Percentiles rank a stretch among this genome's conserved stretches.
phyloP scores from a whole-genome alignment of 1,140 invertebrate genomes.

The Sycophaga agraensis region DNA sequence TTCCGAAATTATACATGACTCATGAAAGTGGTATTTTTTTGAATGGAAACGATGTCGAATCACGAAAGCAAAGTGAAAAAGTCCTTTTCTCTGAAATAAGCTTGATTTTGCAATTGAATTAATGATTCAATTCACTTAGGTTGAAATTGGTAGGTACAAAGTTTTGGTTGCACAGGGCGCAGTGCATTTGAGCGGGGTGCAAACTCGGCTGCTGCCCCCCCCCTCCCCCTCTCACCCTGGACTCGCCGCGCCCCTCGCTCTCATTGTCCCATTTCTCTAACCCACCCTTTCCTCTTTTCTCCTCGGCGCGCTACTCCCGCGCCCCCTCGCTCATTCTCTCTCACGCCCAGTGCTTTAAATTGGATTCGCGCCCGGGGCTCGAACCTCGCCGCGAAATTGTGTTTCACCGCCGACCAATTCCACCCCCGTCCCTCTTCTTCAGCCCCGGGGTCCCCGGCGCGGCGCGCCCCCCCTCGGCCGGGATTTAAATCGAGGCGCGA shows the following conservation, averaged over 20 bases:
- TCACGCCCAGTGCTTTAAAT: slow-evolving; percentile 38
- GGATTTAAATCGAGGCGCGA: slow-evolving; percentile 44
- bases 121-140: slow-evolving; percentile 37
- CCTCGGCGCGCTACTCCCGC: not conserved
- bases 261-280: not conserved
- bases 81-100: too few species aligned
- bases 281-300: not conserved
- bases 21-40: too few species aligned
- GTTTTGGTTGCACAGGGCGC: slow-evolving; percentile 25
- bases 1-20: too few species aligned
- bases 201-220: slow-evolving; percentile 2
- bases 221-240: not conserved
- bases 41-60: too few species aligned
- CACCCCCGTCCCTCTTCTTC: slow-evolving; percentile 1
- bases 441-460: not conserved
- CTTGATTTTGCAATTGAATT: slow-evolving; percentile 35
- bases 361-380: slow-evolving; percentile 43
- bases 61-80: too few species aligned
- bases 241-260: not conserved
- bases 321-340: slow-evolving; percentile 17
- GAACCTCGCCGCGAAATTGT: slow-evolving; percentile 41
- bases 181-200: slow-evolving; percentile 14
- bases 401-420: slow-evolving; percentile 45
- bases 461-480: slow-evolving; percentile 30
- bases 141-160: slow-evolving; percentile 33